phyloP scores from a whole-genome alignment of 2,797 vertebrate species.

The Sciaenops ocellatus region DNA sequence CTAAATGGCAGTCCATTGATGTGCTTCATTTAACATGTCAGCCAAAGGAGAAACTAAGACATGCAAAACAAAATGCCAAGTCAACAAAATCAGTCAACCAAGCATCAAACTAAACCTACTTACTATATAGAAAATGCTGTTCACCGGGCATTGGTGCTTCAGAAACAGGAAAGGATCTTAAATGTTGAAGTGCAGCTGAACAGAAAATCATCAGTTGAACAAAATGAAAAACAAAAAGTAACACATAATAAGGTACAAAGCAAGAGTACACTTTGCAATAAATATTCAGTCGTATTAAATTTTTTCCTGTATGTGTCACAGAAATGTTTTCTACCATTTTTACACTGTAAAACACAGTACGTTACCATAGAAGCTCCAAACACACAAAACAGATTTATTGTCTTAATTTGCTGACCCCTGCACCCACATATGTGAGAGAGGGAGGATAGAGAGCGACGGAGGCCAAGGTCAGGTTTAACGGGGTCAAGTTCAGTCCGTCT shows the following conservation, averaged over 20 bases:
- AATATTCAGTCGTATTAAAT: neutral
- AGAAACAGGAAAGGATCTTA: neutral
- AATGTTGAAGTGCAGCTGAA: neutral
- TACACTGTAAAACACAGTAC: neutral
- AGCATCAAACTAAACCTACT: conserved; percentile 35
- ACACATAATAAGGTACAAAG: neutral
- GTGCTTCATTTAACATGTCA: conserved; percentile 60
- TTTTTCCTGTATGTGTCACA: neutral
- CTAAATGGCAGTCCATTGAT: conserved; percentile 54
- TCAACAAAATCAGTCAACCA: conserved; percentile 53
- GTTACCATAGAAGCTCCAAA: conserved; percentile 25
- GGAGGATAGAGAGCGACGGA: conserved; percentile 53
- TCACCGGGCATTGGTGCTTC: neutral
- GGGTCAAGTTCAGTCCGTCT: conserved; percentile 87
- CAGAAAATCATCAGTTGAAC: too few relatives aligned
- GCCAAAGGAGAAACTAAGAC: conserved; percentile 39
- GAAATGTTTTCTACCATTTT: neutral
- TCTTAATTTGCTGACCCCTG: conserved; percentile 82
- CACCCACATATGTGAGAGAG: conserved; percentile 61
- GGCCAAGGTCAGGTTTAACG: conserved; percentile 87
- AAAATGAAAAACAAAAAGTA: neutral
- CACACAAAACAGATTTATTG: conserved; percentile 81
- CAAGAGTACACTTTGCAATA: neutral
- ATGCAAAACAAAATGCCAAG: conserved; percentile 56
- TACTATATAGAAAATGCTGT: conserved; percentile 15